These are phyloP conservation scores for Sciurus carolinensis DNA, from an alignment of 2,797 vertebrate species.

Conservation along the genomic window DNA sequence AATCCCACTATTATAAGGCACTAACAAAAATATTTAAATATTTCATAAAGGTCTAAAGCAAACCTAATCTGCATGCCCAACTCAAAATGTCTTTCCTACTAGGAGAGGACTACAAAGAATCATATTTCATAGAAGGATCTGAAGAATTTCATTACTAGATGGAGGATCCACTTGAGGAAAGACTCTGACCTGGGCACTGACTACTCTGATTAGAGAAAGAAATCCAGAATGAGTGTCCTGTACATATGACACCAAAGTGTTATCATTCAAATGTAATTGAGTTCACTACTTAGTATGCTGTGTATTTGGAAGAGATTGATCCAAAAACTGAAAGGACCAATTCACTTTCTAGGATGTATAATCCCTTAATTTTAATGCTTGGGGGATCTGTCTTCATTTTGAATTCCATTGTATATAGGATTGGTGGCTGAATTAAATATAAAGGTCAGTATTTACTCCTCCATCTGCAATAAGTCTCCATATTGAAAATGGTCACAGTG, in stretches of 20 bases:
- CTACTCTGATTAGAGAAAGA: neutral
- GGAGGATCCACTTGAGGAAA: too few species aligned
- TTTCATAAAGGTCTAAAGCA: neutral
- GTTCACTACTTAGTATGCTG: neutral
- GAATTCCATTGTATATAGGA: neutral
- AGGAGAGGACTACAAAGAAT: neutral
- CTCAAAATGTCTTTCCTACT: neutral
- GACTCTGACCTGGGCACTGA: neutral
- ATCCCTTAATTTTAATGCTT: constrained; percentile 12
- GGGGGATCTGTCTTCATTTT: neutral
- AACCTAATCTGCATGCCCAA: neutral
- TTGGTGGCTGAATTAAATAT: neutral
- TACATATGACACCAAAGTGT: neutral
- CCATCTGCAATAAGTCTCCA: neutral
- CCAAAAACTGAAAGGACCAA: neutral
- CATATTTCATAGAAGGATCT: neutral
- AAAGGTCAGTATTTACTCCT: neutral
- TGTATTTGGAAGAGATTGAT: neutral
- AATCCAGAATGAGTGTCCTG: neutral
- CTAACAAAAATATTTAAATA: too few species aligned
- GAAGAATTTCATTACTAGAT: neutral
- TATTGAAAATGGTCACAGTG: neutral
- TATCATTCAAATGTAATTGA: neutral
- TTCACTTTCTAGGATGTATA: neutral
- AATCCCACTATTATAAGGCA: too few species aligned